Evolutionary conservation across 2,113 vertebrate genomes (phyloP).

Genomic region (Lutjanus erythropterus): DNA sequence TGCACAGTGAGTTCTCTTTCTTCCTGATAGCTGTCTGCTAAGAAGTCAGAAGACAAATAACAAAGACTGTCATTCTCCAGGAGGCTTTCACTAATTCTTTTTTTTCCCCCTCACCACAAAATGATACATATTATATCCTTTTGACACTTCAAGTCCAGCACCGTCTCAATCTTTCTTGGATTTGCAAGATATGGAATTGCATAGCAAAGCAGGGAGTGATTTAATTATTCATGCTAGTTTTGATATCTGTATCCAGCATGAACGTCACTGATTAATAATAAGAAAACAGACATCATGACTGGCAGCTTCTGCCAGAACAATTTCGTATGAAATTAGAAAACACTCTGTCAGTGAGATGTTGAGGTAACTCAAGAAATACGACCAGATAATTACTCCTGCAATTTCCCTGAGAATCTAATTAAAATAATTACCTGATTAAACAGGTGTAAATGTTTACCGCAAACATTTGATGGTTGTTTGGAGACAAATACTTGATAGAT

Average conservation of each 20-base stretch:
- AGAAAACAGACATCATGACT: conserved; percentile 33
- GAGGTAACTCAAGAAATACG: neutral
- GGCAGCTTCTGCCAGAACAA: conserved; percentile 32
- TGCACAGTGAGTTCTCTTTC: conserved; percentile 84
- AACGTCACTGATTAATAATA: conserved; percentile 57
- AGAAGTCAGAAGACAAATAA: conserved; percentile 86
- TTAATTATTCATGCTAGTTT: conserved; percentile 63
- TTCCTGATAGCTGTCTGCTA: conserved; percentile 89
- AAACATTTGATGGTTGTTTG: conserved; percentile 9
- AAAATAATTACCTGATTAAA: conserved; percentile 17
- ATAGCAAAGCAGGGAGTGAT: conserved; percentile 36
- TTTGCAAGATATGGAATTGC: conserved; percentile 46
- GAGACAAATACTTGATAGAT: neutral
- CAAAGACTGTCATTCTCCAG: conserved; percentile 86
- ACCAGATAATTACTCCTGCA: neutral
- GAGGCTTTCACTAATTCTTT: conserved; percentile 81
- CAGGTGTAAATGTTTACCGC: neutral
- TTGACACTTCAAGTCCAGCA: conserved; percentile 67
- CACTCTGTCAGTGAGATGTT: conserved; percentile 13
- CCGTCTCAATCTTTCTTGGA: conserved; percentile 49
- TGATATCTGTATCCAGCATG: conserved; percentile 58
- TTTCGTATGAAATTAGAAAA: conserved; percentile 33
- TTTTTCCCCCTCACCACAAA: conserved; percentile 39
- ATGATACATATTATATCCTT: conserved; percentile 63
- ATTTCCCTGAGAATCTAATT: neutral